Percentiles rank a stretch among this genome's conserved stretches.
Evolutionary conservation across 2,888 invertebrate species (phyloP).

Genomic region (Sinopyrophorus schimmeli): DNA sequence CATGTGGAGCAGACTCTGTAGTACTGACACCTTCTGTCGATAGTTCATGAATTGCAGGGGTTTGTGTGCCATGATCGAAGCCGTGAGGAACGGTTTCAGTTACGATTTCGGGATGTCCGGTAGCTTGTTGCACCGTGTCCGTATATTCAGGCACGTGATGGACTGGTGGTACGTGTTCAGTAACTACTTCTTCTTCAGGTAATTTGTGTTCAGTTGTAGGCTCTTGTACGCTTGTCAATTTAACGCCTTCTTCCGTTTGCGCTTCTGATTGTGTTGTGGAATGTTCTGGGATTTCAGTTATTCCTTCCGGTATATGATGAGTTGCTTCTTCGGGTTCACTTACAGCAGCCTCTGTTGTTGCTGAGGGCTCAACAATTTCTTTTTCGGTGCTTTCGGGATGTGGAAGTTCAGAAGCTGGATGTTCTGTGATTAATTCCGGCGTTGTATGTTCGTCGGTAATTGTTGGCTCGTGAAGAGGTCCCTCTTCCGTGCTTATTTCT

Average conservation of each 20-base stretch:
- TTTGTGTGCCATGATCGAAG: too few relatives aligned
- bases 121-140: not conserved
- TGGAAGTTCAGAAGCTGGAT: conserved; percentile 2
- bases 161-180: not conserved
- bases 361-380: too few relatives aligned
- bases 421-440: not conserved
- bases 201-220: conserved; percentile 13
- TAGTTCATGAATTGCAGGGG: too few relatives aligned
- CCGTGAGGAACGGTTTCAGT: conserved; percentile 3
- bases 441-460: too few relatives aligned
- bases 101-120: not conserved
- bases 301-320: conserved; percentile 9
- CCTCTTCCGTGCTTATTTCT: too few relatives aligned
- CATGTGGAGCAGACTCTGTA: too few relatives aligned
- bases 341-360: conserved; percentile 19
- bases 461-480: too few relatives aligned
- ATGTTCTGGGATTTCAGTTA: conserved; percentile 10
- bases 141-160: not conserved
- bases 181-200: conserved; percentile 14
- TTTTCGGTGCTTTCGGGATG: not conserved
- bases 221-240: too few relatives aligned
- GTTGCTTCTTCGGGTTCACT: conserved; percentile 18
- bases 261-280: conserved; percentile 20
- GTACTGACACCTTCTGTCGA: too few relatives aligned
- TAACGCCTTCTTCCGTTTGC: conserved; percentile 13